These are phyloP conservation scores for Barnardius zonarius DNA, from an alignment of 2,113 vertebrate species.

Conservation along the genomic window DNA sequence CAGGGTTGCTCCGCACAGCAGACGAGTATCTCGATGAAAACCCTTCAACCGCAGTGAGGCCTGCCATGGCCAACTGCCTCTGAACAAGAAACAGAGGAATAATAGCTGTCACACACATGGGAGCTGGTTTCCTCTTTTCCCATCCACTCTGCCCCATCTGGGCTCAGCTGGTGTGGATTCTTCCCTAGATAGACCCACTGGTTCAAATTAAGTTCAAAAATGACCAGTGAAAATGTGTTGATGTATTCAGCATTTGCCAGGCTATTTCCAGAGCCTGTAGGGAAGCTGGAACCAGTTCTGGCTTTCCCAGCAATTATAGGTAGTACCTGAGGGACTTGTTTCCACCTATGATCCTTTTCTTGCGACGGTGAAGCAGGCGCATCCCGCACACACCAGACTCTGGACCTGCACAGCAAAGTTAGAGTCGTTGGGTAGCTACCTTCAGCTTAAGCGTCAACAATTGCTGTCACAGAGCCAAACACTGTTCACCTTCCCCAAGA, in stretches of 20 bases:
- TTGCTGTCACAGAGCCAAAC: not conserved
- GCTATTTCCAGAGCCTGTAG: not conserved
- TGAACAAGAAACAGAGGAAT: constrained; percentile 41
- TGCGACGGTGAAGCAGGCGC: constrained; percentile 68
- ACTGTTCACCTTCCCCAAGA: not conserved
- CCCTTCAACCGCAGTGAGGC: constrained; percentile 83
- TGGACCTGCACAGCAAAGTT: constrained; percentile 46
- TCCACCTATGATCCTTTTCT: constrained; percentile 78
- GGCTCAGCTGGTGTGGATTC: not conserved
- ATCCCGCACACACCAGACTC: constrained; percentile 57
- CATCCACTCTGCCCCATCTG: not conserved
- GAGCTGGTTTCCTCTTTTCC: not conserved
- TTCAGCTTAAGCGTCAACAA: not conserved
- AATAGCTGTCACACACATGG: not conserved
- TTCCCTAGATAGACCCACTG: not conserved
- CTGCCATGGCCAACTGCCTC: constrained; percentile 90
- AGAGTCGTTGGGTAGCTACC: not conserved
- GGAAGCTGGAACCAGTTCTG: not conserved
- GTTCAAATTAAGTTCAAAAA: not conserved
- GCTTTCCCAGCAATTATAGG: not conserved
- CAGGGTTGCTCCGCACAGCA: constrained; percentile 86
- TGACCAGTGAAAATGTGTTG: not conserved
- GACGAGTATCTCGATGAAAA: constrained; percentile 70
- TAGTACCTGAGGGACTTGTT: constrained; percentile 82
- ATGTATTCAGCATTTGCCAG: not conserved